These are phyloP conservation scores for Pseudachorutes palmiensis DNA, from an alignment of 1,140 invertebrate species.

Conservation along the genomic window DNA sequence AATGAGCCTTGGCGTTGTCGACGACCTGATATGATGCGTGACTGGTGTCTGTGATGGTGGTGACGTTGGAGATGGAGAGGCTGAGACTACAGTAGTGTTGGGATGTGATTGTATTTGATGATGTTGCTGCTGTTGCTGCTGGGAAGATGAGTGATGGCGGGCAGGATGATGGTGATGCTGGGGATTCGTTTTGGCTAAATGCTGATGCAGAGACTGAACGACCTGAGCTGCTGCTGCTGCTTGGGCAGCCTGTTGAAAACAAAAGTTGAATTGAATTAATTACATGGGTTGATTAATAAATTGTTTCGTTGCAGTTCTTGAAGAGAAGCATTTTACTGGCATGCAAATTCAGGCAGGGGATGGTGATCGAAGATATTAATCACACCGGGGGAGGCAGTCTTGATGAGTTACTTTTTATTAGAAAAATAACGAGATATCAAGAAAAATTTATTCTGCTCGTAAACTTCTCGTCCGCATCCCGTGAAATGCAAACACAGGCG, in stretches of 20 bases:
- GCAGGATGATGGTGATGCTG: constrained; percentile 37
- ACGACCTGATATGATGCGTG: constrained; percentile 47
- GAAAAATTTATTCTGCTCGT: background rate
- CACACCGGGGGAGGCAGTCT: background rate
- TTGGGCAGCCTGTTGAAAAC: constrained; percentile 63
- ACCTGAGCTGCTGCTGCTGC: constrained; percentile 61
- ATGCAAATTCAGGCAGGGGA: constrained; percentile 16
- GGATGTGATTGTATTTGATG: constrained; percentile 24
- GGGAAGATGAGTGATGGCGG: constrained; percentile 40
- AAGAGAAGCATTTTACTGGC: background rate
- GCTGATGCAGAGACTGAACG: constrained; percentile 65
- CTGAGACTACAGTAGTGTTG: constrained; percentile 13
- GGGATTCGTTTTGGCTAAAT: constrained; percentile 19
- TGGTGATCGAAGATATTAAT: constrained; percentile 4
- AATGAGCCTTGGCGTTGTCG: constrained; percentile 43
- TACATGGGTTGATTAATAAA: background rate
- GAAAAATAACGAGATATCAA: background rate
- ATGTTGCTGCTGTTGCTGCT: constrained; percentile 39
- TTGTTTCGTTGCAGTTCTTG: background rate
- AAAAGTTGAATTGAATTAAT: constrained; percentile 13
- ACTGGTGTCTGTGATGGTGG: constrained; percentile 33
- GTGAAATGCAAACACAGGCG: background rate
- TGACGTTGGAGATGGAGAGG: constrained; percentile 24
- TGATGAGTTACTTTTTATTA: background rate
- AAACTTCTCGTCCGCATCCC: background rate